phyloP scores from a whole-genome alignment of 2,113 vertebrate genomes.

The Pteruthius melanotis region DNA sequence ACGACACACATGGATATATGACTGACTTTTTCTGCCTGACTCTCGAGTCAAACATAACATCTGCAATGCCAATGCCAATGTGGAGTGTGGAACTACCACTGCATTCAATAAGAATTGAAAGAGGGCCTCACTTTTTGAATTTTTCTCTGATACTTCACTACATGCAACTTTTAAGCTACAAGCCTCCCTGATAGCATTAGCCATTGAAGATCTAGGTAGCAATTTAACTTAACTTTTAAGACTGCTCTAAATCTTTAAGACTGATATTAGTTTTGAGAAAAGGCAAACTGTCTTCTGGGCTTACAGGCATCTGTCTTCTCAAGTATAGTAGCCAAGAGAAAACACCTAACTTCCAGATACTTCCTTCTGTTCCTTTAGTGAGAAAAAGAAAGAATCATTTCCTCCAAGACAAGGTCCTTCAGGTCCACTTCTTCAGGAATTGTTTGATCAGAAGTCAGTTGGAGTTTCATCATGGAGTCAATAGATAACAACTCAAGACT shows the following conservation, averaged over 20 bases:
- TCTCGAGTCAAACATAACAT: fast-evolving
- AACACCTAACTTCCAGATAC: neutral
- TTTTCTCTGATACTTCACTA: neutral
- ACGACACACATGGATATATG: fast-evolving
- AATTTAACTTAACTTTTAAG: neutral
- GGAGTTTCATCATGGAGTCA: neutral
- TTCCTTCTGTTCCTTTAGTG: neutral
- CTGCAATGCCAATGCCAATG: fast-evolving
- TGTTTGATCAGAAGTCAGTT: neutral
- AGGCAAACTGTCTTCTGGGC: neutral
- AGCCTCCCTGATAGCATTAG: neutral
- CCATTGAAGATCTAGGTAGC: neutral
- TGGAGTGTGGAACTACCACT: neutral
- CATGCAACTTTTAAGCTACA: neutral
- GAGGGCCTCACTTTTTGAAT: neutral
- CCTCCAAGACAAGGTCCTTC: neutral
- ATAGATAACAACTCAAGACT: neutral
- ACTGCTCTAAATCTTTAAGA: neutral
- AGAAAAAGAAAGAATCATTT: neutral
- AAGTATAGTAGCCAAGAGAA: neutral
- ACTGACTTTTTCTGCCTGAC: neutral
- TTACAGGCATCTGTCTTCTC: neutral
- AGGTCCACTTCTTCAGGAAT: neutral
- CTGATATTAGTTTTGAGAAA: neutral
- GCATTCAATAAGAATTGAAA: neutral